Base-by-base conservation (phyloP, 2,888 invertebrate species). In the Zele albiditarsus region DNA sequence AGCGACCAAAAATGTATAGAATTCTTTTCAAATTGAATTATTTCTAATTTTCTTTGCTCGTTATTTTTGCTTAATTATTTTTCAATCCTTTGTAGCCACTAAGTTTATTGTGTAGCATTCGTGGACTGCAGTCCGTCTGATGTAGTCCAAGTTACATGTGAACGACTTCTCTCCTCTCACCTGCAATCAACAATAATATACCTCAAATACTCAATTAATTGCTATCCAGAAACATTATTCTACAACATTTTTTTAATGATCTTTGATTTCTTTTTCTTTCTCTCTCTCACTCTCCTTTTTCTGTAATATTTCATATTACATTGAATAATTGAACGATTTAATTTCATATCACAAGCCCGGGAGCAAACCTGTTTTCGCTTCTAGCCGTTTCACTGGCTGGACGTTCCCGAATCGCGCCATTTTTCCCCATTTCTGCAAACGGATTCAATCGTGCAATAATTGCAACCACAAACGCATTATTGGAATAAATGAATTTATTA, bases 341-440 rank as follows among this genome's bases (percentile, higher is more conserved):
- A 81, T 63, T 85, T 85, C 84, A 82, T 82, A 33, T 38, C 33
- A 38, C 82, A 83, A 86, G 84, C 83, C 85, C 81, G 84, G 6
- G 81, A 80, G 82, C 86, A 85, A 86, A 86, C 86, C 85, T 86
- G 83, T 84, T 83, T 83, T 82, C 49, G 28, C 71, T 68, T 71
- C 14, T 73, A 79, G 79, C 77, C 73, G 33, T 53, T 80, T 86
- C 82, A 86, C 79, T 85, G 83, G 73, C 83, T 85, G 78, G 84
- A 86, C 78, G 85, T 83, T 68, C 83, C 84, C 25, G 84, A 86
- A 79, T 84, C 84, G 57, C 82, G 82, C 81, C 84, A 83, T 79
- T 86, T 82, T 67, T 84, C 86, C 74, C 83, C 85, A 71, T 86
- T 86, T 82, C 86, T 86, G 80, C 71, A 84, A 84, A 70, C 33